A percentile compares a stretch with the other conserved stretches of the same genome.
These are phyloP conservation scores for Natator depressus DNA, from an alignment of 2,113 vertebrate species.

Conservation along the genomic window DNA sequence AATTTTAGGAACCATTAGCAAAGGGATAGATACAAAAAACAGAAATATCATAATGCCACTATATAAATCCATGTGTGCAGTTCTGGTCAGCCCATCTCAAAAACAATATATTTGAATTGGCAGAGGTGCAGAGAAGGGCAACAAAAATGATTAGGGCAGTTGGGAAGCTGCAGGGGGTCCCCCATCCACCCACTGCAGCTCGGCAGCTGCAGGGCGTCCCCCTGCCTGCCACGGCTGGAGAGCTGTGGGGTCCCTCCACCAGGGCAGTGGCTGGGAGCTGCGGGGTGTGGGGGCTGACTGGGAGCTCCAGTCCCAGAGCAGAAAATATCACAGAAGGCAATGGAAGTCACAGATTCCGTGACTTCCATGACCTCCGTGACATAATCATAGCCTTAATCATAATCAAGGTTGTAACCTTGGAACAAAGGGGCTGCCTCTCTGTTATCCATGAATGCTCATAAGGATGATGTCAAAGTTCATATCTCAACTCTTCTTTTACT, in stretches of 20 bases:
- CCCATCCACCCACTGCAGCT: too few species aligned
- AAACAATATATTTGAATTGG: background rate
- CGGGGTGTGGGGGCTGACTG: too few species aligned
- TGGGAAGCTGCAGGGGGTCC: too few species aligned
- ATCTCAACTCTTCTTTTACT: background rate
- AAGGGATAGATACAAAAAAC: background rate
- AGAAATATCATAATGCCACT: background rate
- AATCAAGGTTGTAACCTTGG: constrained; percentile 22
- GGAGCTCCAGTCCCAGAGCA: too few species aligned
- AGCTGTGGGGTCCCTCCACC: too few species aligned
- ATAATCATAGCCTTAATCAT: too few species aligned
- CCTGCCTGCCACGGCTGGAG: too few species aligned
- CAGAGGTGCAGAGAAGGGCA: background rate
- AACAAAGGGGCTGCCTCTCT: background rate
- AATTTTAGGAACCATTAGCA: background rate
- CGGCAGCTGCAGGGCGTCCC: too few species aligned
- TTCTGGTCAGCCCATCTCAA: background rate
- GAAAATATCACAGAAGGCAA: too few species aligned
- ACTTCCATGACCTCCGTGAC: too few species aligned
- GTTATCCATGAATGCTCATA: constrained; percentile 22
- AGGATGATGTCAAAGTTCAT: constrained; percentile 21
- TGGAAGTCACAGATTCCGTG: too few species aligned
- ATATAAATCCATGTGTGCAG: background rate
- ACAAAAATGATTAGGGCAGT: background rate
- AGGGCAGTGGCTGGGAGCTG: too few species aligned